A percentile compares a stretch with the other conserved stretches of the same genome.
Conservation (phyloP, 2,113 vertebrate species). For the Microtus ochrogaster region DNA sequence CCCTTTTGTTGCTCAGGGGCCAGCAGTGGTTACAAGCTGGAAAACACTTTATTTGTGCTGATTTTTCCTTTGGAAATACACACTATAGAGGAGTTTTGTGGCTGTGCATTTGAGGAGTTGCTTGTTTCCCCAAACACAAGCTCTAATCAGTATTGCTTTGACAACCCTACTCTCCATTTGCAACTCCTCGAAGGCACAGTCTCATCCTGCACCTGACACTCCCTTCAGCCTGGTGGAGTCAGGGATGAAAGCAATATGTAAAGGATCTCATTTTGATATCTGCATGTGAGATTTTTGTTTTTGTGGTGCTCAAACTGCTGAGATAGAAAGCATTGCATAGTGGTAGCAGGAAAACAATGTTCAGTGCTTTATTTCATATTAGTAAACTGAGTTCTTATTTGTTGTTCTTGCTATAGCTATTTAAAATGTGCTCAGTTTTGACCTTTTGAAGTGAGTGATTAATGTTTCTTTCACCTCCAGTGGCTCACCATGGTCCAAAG, state of each 20-base stretch:
- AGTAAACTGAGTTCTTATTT: background rate
- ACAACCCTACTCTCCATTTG: fast-evolving
- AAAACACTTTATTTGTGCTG: background rate
- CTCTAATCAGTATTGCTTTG: background rate
- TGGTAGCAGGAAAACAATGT: background rate
- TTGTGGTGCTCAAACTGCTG: background rate
- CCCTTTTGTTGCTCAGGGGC: background rate
- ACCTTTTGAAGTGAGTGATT: background rate
- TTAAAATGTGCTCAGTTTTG: background rate
- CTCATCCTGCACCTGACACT: fast-evolving
- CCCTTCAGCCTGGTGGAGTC: background rate
- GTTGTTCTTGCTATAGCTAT: constrained; percentile 27
- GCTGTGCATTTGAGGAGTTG: background rate
- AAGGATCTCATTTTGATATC: background rate
- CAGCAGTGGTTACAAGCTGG: background rate
- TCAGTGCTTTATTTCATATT: constrained; percentile 9
- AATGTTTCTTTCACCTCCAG: background rate
- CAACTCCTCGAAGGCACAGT: too few relatives aligned
- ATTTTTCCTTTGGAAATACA: constrained; percentile 16
- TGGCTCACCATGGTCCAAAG: background rate
- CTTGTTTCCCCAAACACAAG: background rate
- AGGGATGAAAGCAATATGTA: background rate
- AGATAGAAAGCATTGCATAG: background rate
- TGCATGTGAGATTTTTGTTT: background rate
- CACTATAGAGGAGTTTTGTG: background rate